Base-by-base conservation (phyloP, 2,797 vertebrate genomes). In the Halcyon chelicuti region DNA sequence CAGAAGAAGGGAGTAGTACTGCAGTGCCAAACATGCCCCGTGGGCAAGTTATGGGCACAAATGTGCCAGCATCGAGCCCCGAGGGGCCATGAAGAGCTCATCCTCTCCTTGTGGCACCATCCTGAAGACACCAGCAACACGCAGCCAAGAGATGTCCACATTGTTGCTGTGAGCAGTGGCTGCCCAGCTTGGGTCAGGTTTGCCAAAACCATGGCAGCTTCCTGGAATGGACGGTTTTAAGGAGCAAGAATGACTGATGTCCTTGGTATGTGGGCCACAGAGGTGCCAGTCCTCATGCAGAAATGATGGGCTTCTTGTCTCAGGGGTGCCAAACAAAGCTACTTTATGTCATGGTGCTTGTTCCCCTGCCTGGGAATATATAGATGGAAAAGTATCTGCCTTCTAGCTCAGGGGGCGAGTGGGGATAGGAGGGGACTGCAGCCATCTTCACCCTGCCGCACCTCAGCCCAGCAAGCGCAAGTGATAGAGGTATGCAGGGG, bases 131-230 rank as follows among this genome's bases (percentile, higher is more conserved):
- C 47, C 7, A 10, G 47, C 73, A 40, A 55, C 23, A 29, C 3
- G 15, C 47, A 70, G 73, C 23, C 1, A 1, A 70, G 28, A 1
- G 2, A 46, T 7, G 19, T n/a, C 47, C 46, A 16, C 0, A 2
- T 18, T 21, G 37, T 44, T 2, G 7, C 37, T 7, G 39, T 0
- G 2, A 52, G 37, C 2, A 6, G 47, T 19, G 47, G 39, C 46
- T 1, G 1, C 28, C 46, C 62, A 60, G 37, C 46, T 46, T 22
- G 29, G 0, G 1, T 17, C 2, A 3, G 55, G 55, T 33, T 86
- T 60, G 71, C 31, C 31, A 44, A 81, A 73, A 55, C 31, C 21
- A 42, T 0, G 4, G 28, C 42, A 35, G 10, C 12, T 70, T 44
- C n/a, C 40, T n/a, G 47, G 40, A 70, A 61, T 0, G 9, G 14